Evolutionary conservation across 1,140 invertebrate genomes (phyloP), one percentile per base, ranked within the genome.

Genomic region (Eriocheir sinensis): DNA sequence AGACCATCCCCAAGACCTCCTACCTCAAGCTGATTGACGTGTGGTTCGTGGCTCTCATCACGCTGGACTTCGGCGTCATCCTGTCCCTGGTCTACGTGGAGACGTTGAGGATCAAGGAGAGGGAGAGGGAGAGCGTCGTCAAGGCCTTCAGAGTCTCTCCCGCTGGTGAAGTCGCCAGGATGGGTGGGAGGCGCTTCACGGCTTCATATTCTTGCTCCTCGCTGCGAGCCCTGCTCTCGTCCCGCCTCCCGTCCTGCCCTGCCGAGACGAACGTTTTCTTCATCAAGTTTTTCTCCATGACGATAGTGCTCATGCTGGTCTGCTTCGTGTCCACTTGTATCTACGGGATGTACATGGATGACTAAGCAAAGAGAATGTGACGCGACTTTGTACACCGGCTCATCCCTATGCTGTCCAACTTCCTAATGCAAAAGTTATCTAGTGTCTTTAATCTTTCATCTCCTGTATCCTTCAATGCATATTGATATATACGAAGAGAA

Each of bases 11-110:
- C 15, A 91, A 91, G 40, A 95, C 92, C 2, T 72, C 92, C 3
- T 95, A 93, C 88, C 88, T 93, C 30, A 93, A 95, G 88, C 95
- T 95, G 9, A 53, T 95, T 0, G 95, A 95, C 53, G 93, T 94
- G 21, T 95, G 95, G 95, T 95, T 94, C 36, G 95, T 95, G 40
- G 44, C 93, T 0, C 85, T 90, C 80, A 95, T 95, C 83, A 32
- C 79, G 21, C 38, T 40, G 27, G 72, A 91, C 60, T 95, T 95
- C 80, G 34, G 91, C n/a, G 92, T 95, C 17, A 92, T 95, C 32
- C 34, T 95, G 4, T 48, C 91, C 6, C n/a, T 94, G 2, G 95
- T 95, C 21, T 40, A 80, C 38, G 41, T 92, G 17, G 91, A 92
- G 38, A 44, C 30, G n/a, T 72, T 81, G 72, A 80, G 91, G 79